Conservation (phyloP, 2,113 vertebrate genomes). For the rat (Rattus norvegicus) region GRCr8 NC_086028.1:93237001-93237500, state of each 20-base stretch:
- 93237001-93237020: background rate
- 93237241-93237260: background rate
- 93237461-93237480: too few species aligned
- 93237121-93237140: background rate
- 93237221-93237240: background rate
- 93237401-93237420: background rate
- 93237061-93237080: background rate
- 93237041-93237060: background rate
- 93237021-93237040: background rate
- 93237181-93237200: background rate
- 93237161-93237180: background rate
- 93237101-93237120: background rate
- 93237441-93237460: background rate
- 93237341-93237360: background rate
- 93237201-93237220: background rate
- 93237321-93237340: background rate
- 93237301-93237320: background rate
- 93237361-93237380: background rate
- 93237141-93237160: fast-evolving
- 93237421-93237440: background rate
- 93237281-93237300: background rate
- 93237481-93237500: background rate
- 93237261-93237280: background rate
- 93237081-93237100: fast-evolving
- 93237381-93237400: background rate